A percentile compares a stretch with the other conserved stretches of the same genome.
Evolutionary conservation across 2,797 vertebrate genomes (phyloP).

Genomic region (Microctenopoma stevenorrisi): DNA sequence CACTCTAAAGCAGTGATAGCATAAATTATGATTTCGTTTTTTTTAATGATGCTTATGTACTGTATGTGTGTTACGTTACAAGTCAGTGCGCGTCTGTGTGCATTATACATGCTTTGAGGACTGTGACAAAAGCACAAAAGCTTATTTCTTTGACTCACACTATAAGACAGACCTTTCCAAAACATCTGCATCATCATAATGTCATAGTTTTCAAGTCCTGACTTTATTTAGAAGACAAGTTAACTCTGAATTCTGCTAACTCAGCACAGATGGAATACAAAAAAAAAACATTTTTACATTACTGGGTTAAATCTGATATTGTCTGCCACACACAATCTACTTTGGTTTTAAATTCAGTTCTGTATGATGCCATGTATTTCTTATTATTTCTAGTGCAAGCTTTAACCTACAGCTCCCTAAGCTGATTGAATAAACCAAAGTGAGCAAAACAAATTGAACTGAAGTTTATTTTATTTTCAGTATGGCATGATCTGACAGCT

Average conservation of each 20-base stretch:
- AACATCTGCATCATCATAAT: constrained; percentile 50
- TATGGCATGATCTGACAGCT: constrained; percentile 45
- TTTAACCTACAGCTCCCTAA: constrained; percentile 5
- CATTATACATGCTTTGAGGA: background rate
- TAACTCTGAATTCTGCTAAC: constrained; percentile 53
- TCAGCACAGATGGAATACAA: constrained; percentile 39
- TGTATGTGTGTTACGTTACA: too few species aligned
- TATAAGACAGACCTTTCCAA: constrained; percentile 7
- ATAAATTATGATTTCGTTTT: background rate
- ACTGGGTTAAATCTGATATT: constrained; percentile 36
- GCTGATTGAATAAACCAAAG: constrained; percentile 26
- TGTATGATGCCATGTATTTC: background rate
- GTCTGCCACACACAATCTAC: constrained; percentile 33
- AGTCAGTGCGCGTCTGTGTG: background rate
- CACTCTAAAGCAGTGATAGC: background rate
- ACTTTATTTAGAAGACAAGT: constrained; percentile 40
- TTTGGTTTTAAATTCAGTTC: constrained; percentile 34
- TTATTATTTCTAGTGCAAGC: constrained; percentile 2
- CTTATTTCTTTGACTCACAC: constrained; percentile 23
- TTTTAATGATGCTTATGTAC: too few species aligned
- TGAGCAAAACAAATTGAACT: constrained; percentile 31
- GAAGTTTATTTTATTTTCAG: constrained; percentile 42
- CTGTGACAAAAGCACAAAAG: background rate
- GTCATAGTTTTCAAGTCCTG: constrained; percentile 4
- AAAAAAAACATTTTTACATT: constrained; percentile 28